These are phyloP conservation scores for Drosophila nasuta DNA, from an alignment of 1,140 invertebrate species.

Conservation along the genomic window DNA sequence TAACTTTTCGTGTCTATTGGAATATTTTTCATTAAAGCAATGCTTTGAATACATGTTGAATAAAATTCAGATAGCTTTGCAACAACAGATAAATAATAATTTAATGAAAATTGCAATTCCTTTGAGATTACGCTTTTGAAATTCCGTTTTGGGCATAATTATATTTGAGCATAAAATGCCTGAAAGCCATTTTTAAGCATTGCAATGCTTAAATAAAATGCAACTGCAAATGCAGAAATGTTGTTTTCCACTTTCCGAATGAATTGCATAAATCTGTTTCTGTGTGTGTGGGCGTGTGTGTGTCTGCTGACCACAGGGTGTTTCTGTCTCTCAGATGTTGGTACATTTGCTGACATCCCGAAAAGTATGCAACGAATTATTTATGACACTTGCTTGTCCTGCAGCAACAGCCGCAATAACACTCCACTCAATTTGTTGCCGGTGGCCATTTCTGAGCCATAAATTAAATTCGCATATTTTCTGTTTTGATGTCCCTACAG, in stretches of 20 bases:
- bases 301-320: slow-evolving; percentile 20
- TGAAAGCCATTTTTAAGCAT: neutral
- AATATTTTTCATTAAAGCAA: neutral
- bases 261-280: neutral
- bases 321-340: neutral
- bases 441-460: slow-evolving; percentile 24
- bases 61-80: neutral
- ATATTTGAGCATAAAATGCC: neutral
- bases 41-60: neutral
- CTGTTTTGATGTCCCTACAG: slow-evolving; percentile 1
- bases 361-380: slow-evolving; percentile 41
- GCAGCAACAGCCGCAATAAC: slow-evolving; percentile 8
- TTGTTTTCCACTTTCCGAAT: slow-evolving; percentile 5
- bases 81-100: neutral
- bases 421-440: slow-evolving; percentile 28
- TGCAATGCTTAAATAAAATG: neutral
- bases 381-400: slow-evolving; percentile 23
- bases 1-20: neutral
- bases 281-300: neutral
- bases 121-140: neutral
- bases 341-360: slow-evolving; percentile 13
- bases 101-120: neutral
- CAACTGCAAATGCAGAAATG: neutral
- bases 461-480: slow-evolving; percentile 45
- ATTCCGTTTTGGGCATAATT: neutral